Evolutionary conservation across 2,888 invertebrate genomes (phyloP), one percentile per base, ranked within the genome.

Genomic region (Tromatobia lineatoria): DNA sequence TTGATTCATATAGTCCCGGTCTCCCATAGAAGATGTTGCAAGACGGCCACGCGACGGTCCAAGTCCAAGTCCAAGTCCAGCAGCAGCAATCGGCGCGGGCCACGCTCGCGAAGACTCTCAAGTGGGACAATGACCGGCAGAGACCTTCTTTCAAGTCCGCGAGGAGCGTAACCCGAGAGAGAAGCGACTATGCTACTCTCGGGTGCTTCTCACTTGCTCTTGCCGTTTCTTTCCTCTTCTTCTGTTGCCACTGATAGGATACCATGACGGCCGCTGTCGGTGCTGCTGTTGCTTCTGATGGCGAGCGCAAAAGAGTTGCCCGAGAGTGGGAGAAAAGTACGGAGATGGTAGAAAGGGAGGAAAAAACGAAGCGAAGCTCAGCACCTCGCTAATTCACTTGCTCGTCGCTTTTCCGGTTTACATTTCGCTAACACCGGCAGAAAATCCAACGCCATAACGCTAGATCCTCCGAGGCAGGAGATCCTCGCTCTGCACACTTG

Each of bases 61-160:
- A 89, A 90, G 90, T 90, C 90, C 90, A 90, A 90, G 90, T 90
- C 91, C 90, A 91, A 91, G 90, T 90, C 90, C 90, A 90, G 61
- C 52, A 18, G 47, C 61, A 20, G 85, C 64, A 61, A 88, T 87
- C 87, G 88, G 88, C 89, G 88, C 87, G 89, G 89, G 89, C 69
- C 50, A 57, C 73, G 77, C 88, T 89, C 89, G 87, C 82, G 70
- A 78, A 80, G 80, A 87, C 85, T 76, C 69, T 85, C 90, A 93
- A 93, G 93, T 93, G 89, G 93, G 92, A 93, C 93, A 93, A 93
- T 91, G 93, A 93, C 93, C 93, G 93, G 89, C 89, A 90, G 92
- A 93, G 93, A 93, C 93, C 93, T 93, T 93, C 93, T 93, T 93
- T 93, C 91, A 89, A 90, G 90, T 90, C 90, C 90, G 90, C 87